Evolutionary conservation across 2,113 vertebrate species (phyloP), one percentile per base, ranked within the genome.

Genomic region (Dryoscopus gambensis): DNA sequence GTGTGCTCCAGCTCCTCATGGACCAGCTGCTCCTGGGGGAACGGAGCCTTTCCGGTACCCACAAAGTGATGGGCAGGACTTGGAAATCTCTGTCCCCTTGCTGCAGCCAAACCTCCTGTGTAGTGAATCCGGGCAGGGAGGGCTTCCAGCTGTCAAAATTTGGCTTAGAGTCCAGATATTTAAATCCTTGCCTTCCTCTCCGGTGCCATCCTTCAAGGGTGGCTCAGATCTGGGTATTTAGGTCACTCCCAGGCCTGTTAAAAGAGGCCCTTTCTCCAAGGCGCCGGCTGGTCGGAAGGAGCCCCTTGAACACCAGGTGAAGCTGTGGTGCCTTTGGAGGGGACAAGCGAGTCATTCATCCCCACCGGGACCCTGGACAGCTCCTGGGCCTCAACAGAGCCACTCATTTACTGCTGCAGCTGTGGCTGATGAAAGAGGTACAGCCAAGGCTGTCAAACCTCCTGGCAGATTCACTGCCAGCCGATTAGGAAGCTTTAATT

Each of bases 391-490:
- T 87, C 80, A 30, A 95, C 87, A 97, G 85, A 97, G 93, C 94
- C 5, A 0, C 91, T 82, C 92, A 93, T 95, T 97, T 91, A 94
- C 57, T 33, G 95, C 85, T 90, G 90, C 97, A 97, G 97, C 97
- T 97, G 97, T 33, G 92, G 86, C 91, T 82, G 92, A 75, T 96
- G 97, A 97, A 97, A 97, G 94, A 71, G 91, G 59, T 71, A 76
- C 92, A 90, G 95, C 91, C 82, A 63, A 59, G 47, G 79, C 95
- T 91, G 91, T 95, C 88, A 93, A 88, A 91, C 75, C 92, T 96
- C 95, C 87, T 1, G 75, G 95, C 90, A 55, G 68, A 91, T 90
- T 88, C 85, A 59, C 91, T 95, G 95, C 95, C 90, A 70, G 91
- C 80, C 71, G 60, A 93, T 75, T 60, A 83, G 73, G 93, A 91